A percentile compares a stretch with the other conserved stretches of the same genome.
phyloP scores from a whole-genome alignment of 2,113 vertebrate genomes.

The Tragulus kanchil region DNA sequence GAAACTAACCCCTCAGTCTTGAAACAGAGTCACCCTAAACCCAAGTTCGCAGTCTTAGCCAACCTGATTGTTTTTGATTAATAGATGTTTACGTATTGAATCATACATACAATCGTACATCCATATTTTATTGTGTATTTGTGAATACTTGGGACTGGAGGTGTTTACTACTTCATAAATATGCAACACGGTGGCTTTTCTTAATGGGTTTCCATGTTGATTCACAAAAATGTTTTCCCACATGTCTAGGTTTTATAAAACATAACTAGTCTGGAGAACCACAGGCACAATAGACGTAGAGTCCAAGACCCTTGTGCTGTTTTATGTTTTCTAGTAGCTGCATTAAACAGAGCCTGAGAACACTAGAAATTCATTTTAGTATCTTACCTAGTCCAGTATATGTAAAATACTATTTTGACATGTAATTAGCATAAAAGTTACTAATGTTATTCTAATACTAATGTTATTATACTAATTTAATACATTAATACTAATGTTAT shows the following conservation, averaged over 20 bases:
- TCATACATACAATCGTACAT: background rate
- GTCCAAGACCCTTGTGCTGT: background rate
- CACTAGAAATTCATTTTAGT: background rate
- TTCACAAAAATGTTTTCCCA: background rate
- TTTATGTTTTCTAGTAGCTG: background rate
- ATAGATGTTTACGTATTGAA: background rate
- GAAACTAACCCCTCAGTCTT: background rate
- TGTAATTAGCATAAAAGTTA: background rate
- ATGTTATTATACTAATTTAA: no score
- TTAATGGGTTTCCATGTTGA: background rate
- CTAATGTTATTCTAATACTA: background rate
- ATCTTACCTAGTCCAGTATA: slow-evolving; percentile 8
- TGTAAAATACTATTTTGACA: background rate
- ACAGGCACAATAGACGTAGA: background rate
- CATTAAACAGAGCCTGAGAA: slow-evolving; percentile 15
- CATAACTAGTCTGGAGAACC: background rate
- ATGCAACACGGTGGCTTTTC: background rate
- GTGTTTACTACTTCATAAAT: background rate
- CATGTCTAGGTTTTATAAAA: background rate
- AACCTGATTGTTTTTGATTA: background rate
- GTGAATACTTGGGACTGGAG: background rate
- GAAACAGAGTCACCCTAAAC: background rate
- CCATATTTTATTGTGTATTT: slow-evolving; percentile 4
- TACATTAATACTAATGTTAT: no score
- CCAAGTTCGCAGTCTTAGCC: background rate